These are phyloP conservation scores for Apogon hyalosoma DNA, from an alignment of 2,797 vertebrate genomes.

Conservation along the genomic window DNA sequence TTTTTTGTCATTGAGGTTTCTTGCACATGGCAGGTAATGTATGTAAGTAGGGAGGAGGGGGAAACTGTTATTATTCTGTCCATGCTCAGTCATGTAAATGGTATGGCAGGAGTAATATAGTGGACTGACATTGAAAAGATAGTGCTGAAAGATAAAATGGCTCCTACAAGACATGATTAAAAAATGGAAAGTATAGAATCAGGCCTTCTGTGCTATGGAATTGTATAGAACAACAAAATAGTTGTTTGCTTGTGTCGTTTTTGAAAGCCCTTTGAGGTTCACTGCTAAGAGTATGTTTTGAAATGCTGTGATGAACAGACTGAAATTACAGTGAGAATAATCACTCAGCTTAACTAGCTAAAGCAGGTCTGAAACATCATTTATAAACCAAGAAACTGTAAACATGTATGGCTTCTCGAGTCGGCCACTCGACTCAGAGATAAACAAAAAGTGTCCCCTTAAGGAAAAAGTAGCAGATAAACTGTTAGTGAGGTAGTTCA, in stretches of 20 bases:
- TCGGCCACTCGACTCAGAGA: constrained; percentile 28
- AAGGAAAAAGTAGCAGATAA: constrained; percentile 51
- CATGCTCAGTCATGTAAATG: constrained; percentile 8
- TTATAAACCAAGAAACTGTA: constrained; percentile 30
- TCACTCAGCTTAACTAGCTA: not conserved
- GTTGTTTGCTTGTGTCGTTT: constrained; percentile 1
- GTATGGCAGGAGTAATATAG: constrained; percentile 12
- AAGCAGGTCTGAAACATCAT: constrained; percentile 25
- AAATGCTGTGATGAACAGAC: constrained; percentile 12
- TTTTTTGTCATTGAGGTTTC: constrained; percentile 40
- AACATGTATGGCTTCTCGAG: constrained; percentile 16
- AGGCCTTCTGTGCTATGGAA: not conserved
- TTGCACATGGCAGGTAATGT: constrained; percentile 7
- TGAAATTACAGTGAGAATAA: not conserved
- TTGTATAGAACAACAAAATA: not conserved
- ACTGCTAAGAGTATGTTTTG: constrained; percentile 2
- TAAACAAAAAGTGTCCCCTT: constrained; percentile 45
- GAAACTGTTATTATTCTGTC: constrained; percentile 2
- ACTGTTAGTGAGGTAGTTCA: constrained; percentile 61
- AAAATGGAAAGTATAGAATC: constrained; percentile 13
- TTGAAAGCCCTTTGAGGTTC: constrained; percentile 17
- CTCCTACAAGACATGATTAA: constrained; percentile 1
- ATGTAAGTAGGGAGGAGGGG: constrained; percentile 2
- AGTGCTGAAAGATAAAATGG: constrained; percentile 2
- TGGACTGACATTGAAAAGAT: not conserved